Conservation (phyloP, 2,797 vertebrate genomes). For the Zonotrichia albicollis region DNA sequence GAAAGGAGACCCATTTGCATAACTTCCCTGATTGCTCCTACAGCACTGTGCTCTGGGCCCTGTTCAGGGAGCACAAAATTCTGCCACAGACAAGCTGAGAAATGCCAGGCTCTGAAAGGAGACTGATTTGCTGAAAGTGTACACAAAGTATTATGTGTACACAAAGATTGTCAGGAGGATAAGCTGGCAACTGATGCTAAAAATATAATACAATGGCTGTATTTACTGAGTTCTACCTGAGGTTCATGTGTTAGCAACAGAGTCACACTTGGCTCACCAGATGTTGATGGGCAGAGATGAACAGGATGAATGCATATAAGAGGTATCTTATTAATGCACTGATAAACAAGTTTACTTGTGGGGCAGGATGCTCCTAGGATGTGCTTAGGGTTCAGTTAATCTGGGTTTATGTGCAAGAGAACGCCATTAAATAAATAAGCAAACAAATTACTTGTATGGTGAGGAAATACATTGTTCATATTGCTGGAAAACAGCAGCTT, state of each 20-base stretch:
- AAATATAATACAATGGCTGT: fast-evolving
- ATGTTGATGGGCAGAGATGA: background rate
- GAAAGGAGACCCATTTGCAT: background rate
- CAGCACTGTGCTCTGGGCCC: background rate
- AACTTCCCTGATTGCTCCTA: background rate
- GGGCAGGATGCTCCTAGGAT: background rate
- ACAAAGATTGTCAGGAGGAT: background rate
- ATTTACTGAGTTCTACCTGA: background rate
- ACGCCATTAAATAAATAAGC: background rate
- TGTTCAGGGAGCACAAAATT: background rate
- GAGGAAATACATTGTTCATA: background rate
- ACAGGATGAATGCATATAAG: background rate
- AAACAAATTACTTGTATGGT: background rate
- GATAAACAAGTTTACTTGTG: background rate
- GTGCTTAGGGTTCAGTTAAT: background rate
- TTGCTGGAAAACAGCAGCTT: background rate
- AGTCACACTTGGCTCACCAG: background rate
- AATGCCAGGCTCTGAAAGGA: background rate
- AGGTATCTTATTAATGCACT: background rate
- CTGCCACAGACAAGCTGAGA: background rate
- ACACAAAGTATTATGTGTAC: background rate
- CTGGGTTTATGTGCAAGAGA: background rate
- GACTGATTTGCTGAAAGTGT: background rate
- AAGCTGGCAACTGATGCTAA: background rate
- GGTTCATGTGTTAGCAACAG: background rate